Evolutionary conservation across 2,797 vertebrate genomes (phyloP), one percentile per base, ranked within the genome.

Genomic region (Cynodonichthys magdalenae): DNA sequence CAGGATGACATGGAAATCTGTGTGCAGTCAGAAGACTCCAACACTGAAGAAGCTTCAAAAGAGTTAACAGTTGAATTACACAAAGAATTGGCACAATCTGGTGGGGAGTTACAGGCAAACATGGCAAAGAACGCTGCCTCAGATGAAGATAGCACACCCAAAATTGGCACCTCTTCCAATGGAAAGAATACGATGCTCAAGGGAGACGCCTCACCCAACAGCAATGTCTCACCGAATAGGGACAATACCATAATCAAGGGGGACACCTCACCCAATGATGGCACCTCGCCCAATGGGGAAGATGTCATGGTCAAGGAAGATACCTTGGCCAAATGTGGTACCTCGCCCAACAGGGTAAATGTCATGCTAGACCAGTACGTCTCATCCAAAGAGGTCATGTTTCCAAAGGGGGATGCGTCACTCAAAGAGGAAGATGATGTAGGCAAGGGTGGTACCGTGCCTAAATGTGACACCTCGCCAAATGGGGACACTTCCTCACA

Each of bases 1-100:
- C 52, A 64, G 28, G 70, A 75, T 1, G 77, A 65, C 51, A 80
- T 83, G 79, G 78, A 85, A 1, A 39, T 75, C 10, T 62, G 71
- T 54, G 60, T 46, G 0, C 75, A 45, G n/a, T 58, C 76, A 1
- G 63, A 75, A 18, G 66, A 72, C 6, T 48, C 18, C 11, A 54
- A 46, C 9, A 9, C 66, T n/a, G 69, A 83, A 12, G 62, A 65
- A 1, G 74, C 61, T n/a, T 24, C 28, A 29, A 28, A 69, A 18
- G 75, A 83, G n/a, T 31, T 11, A 1, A 71, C 63, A 6, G 10
- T 52, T 1, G 82, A 69, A 17, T 72, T 60, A 0, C 46, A 3
- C 14, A 66, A 73, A 19, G 65, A 39, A 48, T 66, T 73, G 4
- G 42, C 60, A 20, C 56, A 63, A 3, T 46, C 63, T 0, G 49